Percentiles rank a stretch among this genome's conserved stretches.
These are phyloP conservation scores for Peromyscus nudipes DNA, from an alignment of 2,797 vertebrate genomes.

Conservation along the genomic window DNA sequence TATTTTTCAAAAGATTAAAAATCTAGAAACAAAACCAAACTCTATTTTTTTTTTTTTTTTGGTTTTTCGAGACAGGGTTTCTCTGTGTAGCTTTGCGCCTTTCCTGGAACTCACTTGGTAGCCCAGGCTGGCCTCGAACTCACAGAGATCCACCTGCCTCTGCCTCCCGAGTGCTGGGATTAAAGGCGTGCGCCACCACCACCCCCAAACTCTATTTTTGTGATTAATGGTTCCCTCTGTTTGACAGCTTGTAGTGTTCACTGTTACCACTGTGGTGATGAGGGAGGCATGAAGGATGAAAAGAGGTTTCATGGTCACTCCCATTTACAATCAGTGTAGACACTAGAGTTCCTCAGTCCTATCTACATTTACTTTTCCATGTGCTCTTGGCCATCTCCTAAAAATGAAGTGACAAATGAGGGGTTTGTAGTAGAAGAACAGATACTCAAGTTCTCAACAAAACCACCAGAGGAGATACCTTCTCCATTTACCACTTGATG, in stretches of 20 bases:
- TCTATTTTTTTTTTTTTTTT: no score
- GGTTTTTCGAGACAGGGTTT: no score
- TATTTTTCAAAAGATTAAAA: background rate
- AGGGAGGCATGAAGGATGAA: background rate
- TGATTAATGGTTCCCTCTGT: background rate
- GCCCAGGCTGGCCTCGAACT: no score
- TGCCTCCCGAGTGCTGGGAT: no score
- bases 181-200: no score
- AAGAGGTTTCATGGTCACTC: background rate
- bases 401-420: background rate
- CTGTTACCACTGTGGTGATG: background rate
- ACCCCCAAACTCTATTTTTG: background rate
- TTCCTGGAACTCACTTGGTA: no score
- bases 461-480: background rate
- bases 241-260: background rate
- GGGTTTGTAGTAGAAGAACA: background rate
- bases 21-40: slow-evolving; percentile 36
- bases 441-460: background rate
- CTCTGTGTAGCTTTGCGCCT: no score
- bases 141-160: no score
- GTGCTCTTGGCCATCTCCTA: background rate
- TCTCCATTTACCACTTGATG: background rate
- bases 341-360: background rate
- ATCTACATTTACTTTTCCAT: background rate
- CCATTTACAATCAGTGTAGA: background rate